Evolutionary conservation across 1,140 invertebrate genomes (phyloP).

Genomic region (Dreissena polymorpha): DNA sequence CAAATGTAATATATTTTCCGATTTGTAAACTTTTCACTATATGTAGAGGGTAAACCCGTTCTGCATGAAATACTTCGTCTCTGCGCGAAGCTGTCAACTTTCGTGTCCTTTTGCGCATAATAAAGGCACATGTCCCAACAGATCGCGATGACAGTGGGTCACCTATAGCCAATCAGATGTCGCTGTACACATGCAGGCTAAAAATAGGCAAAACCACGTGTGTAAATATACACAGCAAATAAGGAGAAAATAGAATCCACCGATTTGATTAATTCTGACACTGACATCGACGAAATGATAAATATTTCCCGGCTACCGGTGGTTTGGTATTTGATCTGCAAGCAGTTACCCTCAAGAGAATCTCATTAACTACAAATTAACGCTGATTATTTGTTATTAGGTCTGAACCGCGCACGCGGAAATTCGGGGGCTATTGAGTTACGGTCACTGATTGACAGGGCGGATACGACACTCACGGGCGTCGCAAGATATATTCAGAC

Average conservation of each 20-base stretch:
- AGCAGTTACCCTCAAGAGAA: not conserved
- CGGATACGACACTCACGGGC: too few species aligned
- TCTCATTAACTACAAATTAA: constrained; percentile 1
- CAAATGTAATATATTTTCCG: too few species aligned
- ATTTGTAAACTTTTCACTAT: not conserved
- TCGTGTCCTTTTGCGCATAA: constrained; percentile 46
- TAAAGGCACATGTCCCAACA: constrained; percentile 53
- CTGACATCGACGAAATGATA: constrained; percentile 11
- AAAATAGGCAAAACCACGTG: constrained; percentile 30
- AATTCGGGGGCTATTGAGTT: not conserved
- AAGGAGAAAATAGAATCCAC: not conserved
- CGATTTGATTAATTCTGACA: not conserved
- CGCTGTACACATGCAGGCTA: constrained; percentile 27
- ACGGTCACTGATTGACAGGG: too few species aligned
- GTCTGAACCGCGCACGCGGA: not conserved
- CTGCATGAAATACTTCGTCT: constrained; percentile 33
- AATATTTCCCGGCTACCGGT: not conserved
- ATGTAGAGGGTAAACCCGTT: constrained; percentile 14
- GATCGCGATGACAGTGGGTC: constrained; percentile 32
- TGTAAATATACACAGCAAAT: not conserved
- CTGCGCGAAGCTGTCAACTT: constrained; percentile 50
- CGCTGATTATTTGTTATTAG: constrained; percentile 1
- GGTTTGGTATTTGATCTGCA: not conserved
- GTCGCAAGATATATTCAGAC: too few species aligned
- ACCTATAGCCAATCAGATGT: constrained; percentile 35